A percentile compares a stretch with the other conserved stretches of the same genome.
phyloP scores from a whole-genome alignment of 1,140 invertebrate species.

The Lordiphosa collinella region DNA sequence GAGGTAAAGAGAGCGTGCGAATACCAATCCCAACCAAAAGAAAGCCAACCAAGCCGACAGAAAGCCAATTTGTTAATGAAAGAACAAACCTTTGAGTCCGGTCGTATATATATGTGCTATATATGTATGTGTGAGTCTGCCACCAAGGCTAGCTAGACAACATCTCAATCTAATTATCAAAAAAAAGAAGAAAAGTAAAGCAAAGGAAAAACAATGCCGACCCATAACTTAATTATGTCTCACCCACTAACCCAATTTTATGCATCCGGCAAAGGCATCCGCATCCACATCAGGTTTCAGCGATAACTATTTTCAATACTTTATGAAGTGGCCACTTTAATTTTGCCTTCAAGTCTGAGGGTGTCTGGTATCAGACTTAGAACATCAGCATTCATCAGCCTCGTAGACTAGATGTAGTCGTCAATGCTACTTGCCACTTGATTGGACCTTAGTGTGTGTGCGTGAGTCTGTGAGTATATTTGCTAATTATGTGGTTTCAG shows the following conservation, averaged over 20 bases:
- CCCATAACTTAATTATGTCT: slow-evolving; percentile 74
- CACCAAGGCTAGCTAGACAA: slow-evolving; percentile 36
- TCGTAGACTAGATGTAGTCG: slow-evolving; percentile 22
- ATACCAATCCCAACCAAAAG: slow-evolving; percentile 4
- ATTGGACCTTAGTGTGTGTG: slow-evolving; percentile 34
- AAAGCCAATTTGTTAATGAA: slow-evolving; percentile 53
- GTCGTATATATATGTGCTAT: not conserved
- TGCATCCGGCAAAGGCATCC: slow-evolving; percentile 30
- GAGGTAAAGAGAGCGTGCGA: not conserved
- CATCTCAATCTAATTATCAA: slow-evolving; percentile 51
- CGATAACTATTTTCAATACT: slow-evolving; percentile 41
- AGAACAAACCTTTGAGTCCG: slow-evolving; percentile 38
- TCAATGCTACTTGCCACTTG: slow-evolving; percentile 73
- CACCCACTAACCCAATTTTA: slow-evolving; percentile 71
- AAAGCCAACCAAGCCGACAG: slow-evolving; percentile 21
- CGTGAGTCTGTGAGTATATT: not conserved
- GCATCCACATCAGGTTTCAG: slow-evolving; percentile 35
- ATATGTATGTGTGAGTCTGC: not conserved
- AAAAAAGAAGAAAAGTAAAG: slow-evolving; percentile 13
- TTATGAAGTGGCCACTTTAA: slow-evolving; percentile 37
- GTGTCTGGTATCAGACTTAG: slow-evolving; percentile 31
- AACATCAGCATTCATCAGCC: slow-evolving; percentile 41
- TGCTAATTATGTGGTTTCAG: slow-evolving; percentile 9
- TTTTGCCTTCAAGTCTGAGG: slow-evolving; percentile 49
- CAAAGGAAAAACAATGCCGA: slow-evolving; percentile 37